Evolutionary conservation across 2,797 vertebrate genomes (phyloP).

Genomic region (Miichthys miiuy): DNA sequence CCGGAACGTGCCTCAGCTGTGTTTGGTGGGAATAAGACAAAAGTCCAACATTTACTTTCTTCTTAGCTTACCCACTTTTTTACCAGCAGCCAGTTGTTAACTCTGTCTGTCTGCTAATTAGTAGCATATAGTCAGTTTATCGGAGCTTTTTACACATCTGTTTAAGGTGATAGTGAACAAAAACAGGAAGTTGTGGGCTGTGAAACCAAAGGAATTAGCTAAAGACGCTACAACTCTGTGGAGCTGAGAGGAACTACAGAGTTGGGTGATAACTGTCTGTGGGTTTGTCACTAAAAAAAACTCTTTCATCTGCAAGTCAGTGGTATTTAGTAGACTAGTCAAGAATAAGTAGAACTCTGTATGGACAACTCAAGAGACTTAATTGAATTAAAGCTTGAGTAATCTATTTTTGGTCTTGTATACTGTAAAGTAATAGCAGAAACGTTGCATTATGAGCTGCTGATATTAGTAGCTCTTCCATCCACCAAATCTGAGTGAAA

Average conservation of each 20-base stretch:
- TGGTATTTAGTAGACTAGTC: not conserved
- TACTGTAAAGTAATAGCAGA: not conserved
- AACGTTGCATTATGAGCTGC: not conserved
- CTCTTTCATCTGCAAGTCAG: not conserved
- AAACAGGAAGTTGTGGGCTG: not conserved
- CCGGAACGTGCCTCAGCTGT: too few species aligned
- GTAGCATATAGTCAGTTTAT: not conserved
- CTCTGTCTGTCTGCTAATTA: not conserved
- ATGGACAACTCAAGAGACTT: too few species aligned
- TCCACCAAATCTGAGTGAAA: not conserved
- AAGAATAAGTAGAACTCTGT: not conserved
- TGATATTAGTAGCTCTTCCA: not conserved
- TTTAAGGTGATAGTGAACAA: not conserved
- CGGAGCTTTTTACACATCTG: not conserved
- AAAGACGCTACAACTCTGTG: not conserved
- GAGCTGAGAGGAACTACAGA: not conserved
- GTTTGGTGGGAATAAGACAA: too few species aligned
- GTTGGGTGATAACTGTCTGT: not conserved
- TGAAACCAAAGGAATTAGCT: not conserved
- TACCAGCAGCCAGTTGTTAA: not conserved
- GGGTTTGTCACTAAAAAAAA: not conserved
- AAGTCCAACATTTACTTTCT: not conserved
- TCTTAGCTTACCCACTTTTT: not conserved
- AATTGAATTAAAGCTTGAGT: not conserved
- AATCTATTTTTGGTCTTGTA: not conserved